Conservation (phyloP, 2,113 vertebrate species). For the Symphodus melops region DNA sequence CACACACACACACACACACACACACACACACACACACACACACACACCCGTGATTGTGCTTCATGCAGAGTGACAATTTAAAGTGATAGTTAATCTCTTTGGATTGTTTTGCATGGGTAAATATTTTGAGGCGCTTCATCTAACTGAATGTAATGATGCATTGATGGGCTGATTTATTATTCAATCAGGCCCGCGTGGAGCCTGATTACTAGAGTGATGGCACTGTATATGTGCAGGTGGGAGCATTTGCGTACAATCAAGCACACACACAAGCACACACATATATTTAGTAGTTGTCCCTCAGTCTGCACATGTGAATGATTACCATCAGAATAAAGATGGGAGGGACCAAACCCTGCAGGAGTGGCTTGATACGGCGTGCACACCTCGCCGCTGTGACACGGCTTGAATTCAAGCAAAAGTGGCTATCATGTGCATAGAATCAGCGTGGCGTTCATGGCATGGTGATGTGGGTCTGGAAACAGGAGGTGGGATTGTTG, state of each 20-base stretch:
- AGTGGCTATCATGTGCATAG: conserved; percentile 51
- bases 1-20: no score
- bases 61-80: conserved; percentile 71
- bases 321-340: conserved; percentile 81
- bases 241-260: conserved; percentile 21
- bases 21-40: no score
- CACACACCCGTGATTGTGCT: conserved; percentile 75
- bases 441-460: conserved; percentile 44
- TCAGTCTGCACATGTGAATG: conserved; percentile 56
- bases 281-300: conserved; percentile 42
- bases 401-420: conserved; percentile 30
- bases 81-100: conserved; percentile 82
- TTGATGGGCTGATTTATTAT: conserved; percentile 87
- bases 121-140: conserved; percentile 86
- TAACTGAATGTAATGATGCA: conserved; percentile 84
- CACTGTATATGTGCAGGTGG: conserved; percentile 58
- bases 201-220: conserved; percentile 82
- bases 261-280: neutral
- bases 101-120: conserved; percentile 87
- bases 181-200: conserved; percentile 79
- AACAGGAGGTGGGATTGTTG: conserved; percentile 45
- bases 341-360: conserved; percentile 59
- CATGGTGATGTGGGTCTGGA: conserved; percentile 43
- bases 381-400: conserved; percentile 21
- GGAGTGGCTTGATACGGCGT: conserved; percentile 26